Evolutionary conservation across 1,140 invertebrate genomes (phyloP).

Genomic region (Dreissena rostriformis): DNA sequence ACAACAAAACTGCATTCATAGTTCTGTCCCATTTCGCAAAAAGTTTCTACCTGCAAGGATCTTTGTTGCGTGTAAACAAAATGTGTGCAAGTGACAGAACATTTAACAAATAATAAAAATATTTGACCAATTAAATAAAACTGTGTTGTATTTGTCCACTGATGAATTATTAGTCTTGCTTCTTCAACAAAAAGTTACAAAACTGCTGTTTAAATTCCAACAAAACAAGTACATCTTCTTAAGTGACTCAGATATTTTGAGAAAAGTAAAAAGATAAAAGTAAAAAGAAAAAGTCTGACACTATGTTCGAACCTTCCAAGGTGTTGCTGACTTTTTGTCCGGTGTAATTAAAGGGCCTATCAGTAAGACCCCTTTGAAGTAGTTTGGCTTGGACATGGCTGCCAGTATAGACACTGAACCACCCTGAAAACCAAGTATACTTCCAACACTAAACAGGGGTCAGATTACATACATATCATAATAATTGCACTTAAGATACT

Average conservation of each 20-base stretch:
- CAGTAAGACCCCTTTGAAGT: slow-evolving; percentile 75
- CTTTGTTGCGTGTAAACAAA: too few species aligned
- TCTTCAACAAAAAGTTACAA: neutral
- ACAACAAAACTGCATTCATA: too few species aligned
- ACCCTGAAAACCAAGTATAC: slow-evolving; percentile 68
- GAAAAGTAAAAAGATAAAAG: neutral
- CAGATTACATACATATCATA: too few species aligned
- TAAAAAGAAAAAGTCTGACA: neutral
- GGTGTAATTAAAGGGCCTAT: slow-evolving; percentile 71
- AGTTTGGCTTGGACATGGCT: slow-evolving; percentile 68
- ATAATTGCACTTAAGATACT: too few species aligned
- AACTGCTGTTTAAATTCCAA: neutral
- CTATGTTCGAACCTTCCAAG: slow-evolving; percentile 67
- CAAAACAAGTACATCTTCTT: neutral
- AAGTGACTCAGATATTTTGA: neutral
- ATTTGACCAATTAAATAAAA: too few species aligned
- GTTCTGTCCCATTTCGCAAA: too few species aligned
- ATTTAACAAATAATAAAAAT: too few species aligned
- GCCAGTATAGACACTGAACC: slow-evolving; percentile 74
- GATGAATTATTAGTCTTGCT: neutral
- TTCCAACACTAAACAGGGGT: too few species aligned
- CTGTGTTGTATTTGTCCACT: neutral
- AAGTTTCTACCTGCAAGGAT: too few species aligned
- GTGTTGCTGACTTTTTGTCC: slow-evolving; percentile 69
- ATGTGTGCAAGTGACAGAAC: too few species aligned